A percentile compares a stretch with the other conserved stretches of the same genome.
phyloP scores from a whole-genome alignment of 1,140 invertebrate species.

The Bombus soroeensis region DNA sequence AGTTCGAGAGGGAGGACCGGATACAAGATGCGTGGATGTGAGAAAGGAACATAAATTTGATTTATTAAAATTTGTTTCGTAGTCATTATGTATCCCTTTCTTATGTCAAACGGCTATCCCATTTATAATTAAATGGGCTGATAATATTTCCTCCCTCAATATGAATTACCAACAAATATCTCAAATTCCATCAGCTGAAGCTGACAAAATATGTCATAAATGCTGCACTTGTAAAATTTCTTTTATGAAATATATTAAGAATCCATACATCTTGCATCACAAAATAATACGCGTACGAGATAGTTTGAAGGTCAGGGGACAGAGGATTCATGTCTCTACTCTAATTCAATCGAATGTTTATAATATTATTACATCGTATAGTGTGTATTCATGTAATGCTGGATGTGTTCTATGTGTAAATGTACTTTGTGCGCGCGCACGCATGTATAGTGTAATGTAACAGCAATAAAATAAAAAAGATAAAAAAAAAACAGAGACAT shows the following conservation, averaged over 20 bases:
- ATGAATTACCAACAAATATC: slow-evolving; percentile 30
- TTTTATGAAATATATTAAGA: slow-evolving; percentile 44
- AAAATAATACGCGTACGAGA: slow-evolving; percentile 72
- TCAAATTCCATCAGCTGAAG: background rate
- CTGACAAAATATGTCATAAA: slow-evolving; percentile 19
- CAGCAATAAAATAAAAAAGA: slow-evolving; percentile 73
- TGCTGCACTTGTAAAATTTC: slow-evolving; percentile 19
- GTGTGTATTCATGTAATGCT: slow-evolving; percentile 63
- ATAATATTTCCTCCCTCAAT: slow-evolving; percentile 44
- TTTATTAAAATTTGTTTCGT: slow-evolving; percentile 13
- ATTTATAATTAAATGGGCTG: slow-evolving; percentile 32
- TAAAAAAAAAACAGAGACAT: slow-evolving; percentile 75
- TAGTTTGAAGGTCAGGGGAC: slow-evolving; percentile 68
- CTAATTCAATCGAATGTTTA: slow-evolving; percentile 76
- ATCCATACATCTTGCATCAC: slow-evolving; percentile 79
- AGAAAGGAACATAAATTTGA: slow-evolving; percentile 51
- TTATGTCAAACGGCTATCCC: slow-evolving; percentile 46
- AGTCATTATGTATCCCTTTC: slow-evolving; percentile 44
- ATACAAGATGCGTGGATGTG: slow-evolving; percentile 77
- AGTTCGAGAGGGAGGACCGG: slow-evolving; percentile 74
- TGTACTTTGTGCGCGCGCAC: slow-evolving; percentile 65
- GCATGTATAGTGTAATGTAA: slow-evolving; percentile 72
- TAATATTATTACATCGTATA: slow-evolving; percentile 74
- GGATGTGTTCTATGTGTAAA: slow-evolving; percentile 62
- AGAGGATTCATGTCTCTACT: slow-evolving; percentile 73